Evolutionary conservation across 1,140 invertebrate genomes (phyloP).

Genomic region (Bombyx mori): DNA sequence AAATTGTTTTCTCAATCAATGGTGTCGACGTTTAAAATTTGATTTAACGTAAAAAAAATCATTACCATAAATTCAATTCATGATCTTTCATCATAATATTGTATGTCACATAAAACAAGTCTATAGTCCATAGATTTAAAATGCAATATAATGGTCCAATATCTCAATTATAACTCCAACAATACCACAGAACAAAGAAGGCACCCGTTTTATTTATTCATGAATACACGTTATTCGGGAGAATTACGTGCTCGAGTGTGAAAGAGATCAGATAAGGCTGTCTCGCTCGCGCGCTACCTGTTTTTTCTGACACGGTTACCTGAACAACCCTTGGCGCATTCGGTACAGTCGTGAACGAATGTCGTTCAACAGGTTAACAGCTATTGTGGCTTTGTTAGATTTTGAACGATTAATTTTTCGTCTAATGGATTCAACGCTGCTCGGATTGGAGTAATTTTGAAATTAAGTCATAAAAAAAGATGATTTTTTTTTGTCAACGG

Average conservation of each 20-base stretch:
- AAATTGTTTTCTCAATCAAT: no score
- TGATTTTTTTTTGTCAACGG: no score
- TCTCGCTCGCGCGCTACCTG: slow-evolving; percentile 8
- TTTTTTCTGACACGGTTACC: slow-evolving; percentile 3
- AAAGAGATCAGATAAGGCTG: slow-evolving; percentile 4
- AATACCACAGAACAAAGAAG: slow-evolving; percentile 13
- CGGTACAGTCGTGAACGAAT: slow-evolving; percentile 2
- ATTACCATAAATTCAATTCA: no score
- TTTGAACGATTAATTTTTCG: no score
- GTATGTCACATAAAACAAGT: no score
- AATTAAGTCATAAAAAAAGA: no score
- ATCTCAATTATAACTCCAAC: not conserved
- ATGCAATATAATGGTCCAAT: not conserved
- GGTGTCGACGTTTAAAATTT: no score
- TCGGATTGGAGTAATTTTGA: slow-evolving; percentile 1
- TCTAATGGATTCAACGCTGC: no score
- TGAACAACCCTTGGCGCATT: slow-evolving; percentile 1
- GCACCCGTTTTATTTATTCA: slow-evolving; percentile 17
- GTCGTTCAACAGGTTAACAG: slow-evolving; percentile 2
- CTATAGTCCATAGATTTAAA: no score
- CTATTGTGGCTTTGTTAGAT: no score
- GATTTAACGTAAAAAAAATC: no score
- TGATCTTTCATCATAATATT: no score
- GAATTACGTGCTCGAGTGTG: slow-evolving; percentile 7
- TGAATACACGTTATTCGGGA: slow-evolving; percentile 7